Percentiles rank a stretch among this genome's conserved stretches.
Conservation (phyloP, 1,140 invertebrate genomes). For the Lycorma delicatula region DNA sequence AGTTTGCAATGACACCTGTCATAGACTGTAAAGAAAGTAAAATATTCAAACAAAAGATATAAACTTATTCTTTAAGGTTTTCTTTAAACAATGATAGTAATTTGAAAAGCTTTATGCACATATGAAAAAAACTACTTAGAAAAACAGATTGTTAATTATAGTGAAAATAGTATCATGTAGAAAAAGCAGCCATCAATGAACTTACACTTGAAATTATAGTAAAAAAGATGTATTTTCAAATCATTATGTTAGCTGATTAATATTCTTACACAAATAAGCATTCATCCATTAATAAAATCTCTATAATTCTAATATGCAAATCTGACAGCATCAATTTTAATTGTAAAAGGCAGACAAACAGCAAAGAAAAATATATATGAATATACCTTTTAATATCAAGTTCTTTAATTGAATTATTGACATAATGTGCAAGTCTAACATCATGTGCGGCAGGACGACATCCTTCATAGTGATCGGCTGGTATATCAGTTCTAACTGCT, state of each 20-base stretch:
- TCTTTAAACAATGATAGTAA: no score
- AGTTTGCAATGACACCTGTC: no score
- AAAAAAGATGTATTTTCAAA: not conserved
- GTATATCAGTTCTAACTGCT: slow-evolving; percentile 72
- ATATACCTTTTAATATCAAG: slow-evolving; percentile 75
- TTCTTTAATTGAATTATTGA: slow-evolving; percentile 78
- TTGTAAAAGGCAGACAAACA: not conserved
- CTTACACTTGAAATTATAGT: not conserved
- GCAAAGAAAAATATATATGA: slow-evolving; percentile 12
- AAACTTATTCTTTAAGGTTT: no score
- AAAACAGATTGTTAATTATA: no score
- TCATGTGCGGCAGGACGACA: slow-evolving; percentile 72
- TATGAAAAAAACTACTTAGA: no score
- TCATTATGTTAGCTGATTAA: not conserved
- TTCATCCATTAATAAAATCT: not conserved
- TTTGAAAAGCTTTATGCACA: no score
- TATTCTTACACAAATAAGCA: not conserved
- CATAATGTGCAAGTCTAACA: slow-evolving; percentile 71
- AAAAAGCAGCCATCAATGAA: not conserved
- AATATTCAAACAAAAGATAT: no score
- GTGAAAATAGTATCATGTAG: no score
- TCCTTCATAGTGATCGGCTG: slow-evolving; percentile 86
- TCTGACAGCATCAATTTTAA: not conserved
- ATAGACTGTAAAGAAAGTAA: no score
- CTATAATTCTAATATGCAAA: not conserved